Evolutionary conservation across 92 coral and sea anemone species (phyloP).

Genomic region (Paragorgia papillata): DNA sequence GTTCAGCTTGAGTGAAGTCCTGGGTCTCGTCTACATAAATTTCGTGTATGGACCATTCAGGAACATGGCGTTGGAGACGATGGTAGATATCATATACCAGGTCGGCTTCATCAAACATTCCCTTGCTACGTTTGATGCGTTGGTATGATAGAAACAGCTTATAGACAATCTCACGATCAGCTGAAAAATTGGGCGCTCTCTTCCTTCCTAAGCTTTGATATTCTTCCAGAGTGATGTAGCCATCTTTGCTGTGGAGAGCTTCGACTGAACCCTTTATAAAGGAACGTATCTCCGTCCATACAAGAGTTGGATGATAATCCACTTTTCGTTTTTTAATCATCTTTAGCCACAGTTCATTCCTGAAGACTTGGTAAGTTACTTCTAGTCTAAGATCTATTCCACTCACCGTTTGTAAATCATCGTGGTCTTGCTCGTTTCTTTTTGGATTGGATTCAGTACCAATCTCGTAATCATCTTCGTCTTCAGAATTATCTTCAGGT

Average conservation of each 20-base stretch:
- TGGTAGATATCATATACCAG: constrained; percentile 71
- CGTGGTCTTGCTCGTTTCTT: constrained; percentile 10
- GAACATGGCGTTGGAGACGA: constrained; percentile 70
- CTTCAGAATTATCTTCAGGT: constrained; percentile 69
- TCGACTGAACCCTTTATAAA: constrained; percentile 94
- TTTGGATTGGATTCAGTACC: constrained; percentile 52
- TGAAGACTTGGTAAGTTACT: constrained; percentile 81
- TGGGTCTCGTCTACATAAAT: constrained; percentile 96
- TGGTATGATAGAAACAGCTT: constrained; percentile 71
- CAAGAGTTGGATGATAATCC: constrained; percentile 86
- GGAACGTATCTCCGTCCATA: constrained; percentile 96
- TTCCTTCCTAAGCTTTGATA: constrained; percentile 81
- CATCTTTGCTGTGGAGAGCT: constrained; percentile 67
- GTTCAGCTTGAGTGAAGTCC: constrained; percentile 97
- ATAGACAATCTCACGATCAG: constrained; percentile 76
- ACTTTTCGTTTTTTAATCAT: constrained; percentile 70
- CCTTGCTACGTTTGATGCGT: constrained; percentile 50
- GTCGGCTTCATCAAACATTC: constrained; percentile 97
- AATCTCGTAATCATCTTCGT: constrained; percentile 66
- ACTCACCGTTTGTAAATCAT: constrained; percentile 6
- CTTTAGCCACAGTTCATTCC: constrained; percentile 80
- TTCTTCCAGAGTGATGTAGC: constrained; percentile 69
- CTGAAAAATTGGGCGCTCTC: constrained; percentile 87
- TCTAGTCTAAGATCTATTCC: constrained; percentile 75
- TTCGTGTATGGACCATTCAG: constrained; percentile 86